Conservation (phyloP, 2,113 vertebrate genomes). For the Oreocharis arfaki region DNA sequence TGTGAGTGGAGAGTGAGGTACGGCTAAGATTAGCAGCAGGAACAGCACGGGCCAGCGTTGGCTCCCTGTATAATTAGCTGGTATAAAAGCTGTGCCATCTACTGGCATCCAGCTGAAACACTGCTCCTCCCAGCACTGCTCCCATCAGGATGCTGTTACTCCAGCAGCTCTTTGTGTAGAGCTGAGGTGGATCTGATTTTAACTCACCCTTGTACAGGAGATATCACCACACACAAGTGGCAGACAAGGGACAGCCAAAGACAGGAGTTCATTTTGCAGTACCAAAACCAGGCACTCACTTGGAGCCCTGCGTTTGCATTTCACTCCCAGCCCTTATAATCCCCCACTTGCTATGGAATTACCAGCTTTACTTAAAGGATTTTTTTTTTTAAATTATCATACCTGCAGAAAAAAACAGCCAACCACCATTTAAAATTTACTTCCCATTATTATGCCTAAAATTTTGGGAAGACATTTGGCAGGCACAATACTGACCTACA, state of each 20-base stretch:
- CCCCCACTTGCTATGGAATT: not conserved
- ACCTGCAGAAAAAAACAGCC: not conserved
- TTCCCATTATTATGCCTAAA: not conserved
- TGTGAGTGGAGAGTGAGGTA: not conserved
- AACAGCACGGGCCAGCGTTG: accelerated
- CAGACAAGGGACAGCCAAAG: not conserved
- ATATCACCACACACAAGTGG: not conserved
- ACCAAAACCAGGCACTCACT: accelerated
- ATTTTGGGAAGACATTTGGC: not conserved
- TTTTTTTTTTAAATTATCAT: not conserved
- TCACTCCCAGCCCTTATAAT: not conserved
- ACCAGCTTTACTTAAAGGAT: not conserved
- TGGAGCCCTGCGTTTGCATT: accelerated
- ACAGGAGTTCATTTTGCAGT: accelerated
- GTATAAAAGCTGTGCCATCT: conserved; percentile 55
- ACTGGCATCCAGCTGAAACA: conserved; percentile 4
- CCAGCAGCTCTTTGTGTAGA: not conserved
- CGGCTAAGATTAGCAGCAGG: not conserved
- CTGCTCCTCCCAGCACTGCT: not conserved
- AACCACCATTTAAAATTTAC: not conserved
- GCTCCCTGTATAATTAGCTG: not conserved
- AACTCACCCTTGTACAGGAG: not conserved
- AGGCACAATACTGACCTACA: not conserved
- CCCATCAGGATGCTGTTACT: not conserved
- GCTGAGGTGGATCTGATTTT: not conserved